Evolutionary conservation across 2,113 vertebrate genomes (phyloP).

Genomic region (Chascanopsetta lugubris): DNA sequence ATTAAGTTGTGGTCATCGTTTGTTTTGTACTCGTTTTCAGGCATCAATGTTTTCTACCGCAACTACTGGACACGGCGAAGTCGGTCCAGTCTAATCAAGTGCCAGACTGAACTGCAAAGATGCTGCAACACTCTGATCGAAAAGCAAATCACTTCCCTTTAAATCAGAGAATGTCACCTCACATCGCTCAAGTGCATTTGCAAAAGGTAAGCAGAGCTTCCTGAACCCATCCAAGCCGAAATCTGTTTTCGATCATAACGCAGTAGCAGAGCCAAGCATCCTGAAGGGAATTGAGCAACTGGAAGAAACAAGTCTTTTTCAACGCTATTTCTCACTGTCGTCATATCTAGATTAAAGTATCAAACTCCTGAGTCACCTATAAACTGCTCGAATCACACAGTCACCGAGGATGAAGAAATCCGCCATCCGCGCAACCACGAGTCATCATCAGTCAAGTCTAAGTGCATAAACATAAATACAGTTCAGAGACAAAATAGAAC

Average conservation of each 20-base stretch:
- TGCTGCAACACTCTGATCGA: conserved; percentile 65
- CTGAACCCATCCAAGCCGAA: not conserved
- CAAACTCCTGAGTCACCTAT: not conserved
- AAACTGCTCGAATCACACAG: not conserved
- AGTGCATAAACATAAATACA: not conserved
- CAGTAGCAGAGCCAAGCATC: no score
- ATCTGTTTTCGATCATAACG: no score
- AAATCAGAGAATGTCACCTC: conserved; percentile 35
- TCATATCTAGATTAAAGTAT: not conserved
- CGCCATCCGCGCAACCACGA: not conserved
- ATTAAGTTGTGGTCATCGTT: conserved; percentile 32
- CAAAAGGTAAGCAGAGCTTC: conserved; percentile 19
- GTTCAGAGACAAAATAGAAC: conserved; percentile 5
- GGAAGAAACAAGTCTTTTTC: no score
- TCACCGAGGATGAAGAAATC: no score
- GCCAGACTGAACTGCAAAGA: conserved; percentile 90
- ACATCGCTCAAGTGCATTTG: conserved; percentile 38
- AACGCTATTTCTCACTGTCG: no score
- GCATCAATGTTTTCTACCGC: conserved; percentile 71
- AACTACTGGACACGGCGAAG: conserved; percentile 86
- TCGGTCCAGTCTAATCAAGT: conserved; percentile 94
- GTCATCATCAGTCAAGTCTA: not conserved
- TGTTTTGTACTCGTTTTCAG: conserved; percentile 64
- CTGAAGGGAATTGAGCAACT: no score
- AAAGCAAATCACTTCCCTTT: conserved; percentile 77